phyloP scores from a whole-genome alignment of 2,888 invertebrate species.

The Oxyscelio sp. region DNA sequence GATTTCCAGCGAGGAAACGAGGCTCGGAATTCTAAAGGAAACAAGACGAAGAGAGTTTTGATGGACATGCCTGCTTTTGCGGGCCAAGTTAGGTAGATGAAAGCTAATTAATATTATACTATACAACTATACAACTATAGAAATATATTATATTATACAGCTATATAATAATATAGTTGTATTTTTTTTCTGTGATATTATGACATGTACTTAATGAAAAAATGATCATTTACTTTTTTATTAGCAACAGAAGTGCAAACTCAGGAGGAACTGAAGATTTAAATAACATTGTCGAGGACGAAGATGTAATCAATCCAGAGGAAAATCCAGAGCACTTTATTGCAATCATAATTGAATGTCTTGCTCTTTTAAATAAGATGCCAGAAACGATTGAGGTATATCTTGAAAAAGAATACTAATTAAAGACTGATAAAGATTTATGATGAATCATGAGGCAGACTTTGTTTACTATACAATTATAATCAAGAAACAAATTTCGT shows the following conservation, averaged over 20 bases:
- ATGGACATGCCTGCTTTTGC: slow-evolving; percentile 88
- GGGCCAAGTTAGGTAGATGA: slow-evolving; percentile 71
- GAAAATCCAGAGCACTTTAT: slow-evolving; percentile 92
- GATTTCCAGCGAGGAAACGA: slow-evolving; percentile 90
- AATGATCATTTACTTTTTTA: slow-evolving; percentile 7
- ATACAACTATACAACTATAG: not conserved
- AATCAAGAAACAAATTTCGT: no score
- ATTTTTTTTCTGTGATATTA: no score
- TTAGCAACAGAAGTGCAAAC: slow-evolving; percentile 80
- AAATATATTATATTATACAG: not conserved
- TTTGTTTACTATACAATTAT: no score
- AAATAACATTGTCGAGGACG: slow-evolving; percentile 90
- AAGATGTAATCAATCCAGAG: slow-evolving; percentile 90
- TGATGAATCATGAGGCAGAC: no score
- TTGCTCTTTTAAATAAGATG: slow-evolving; percentile 94
- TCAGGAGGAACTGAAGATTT: slow-evolving; percentile 79
- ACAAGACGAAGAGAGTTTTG: slow-evolving; percentile 90
- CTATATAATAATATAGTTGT: slow-evolving; percentile 1
- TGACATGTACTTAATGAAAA: not conserved
- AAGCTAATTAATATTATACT: not conserved
- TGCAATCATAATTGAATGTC: slow-evolving; percentile 95
- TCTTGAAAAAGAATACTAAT: no score
- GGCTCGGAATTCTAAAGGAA: slow-evolving; percentile 90
- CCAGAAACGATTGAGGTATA: slow-evolving; percentile 96
- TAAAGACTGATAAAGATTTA: no score